These are phyloP conservation scores for Parauchenoglanis punctatus DNA, from an alignment of 2,797 vertebrate genomes.

Conservation along the genomic window DNA sequence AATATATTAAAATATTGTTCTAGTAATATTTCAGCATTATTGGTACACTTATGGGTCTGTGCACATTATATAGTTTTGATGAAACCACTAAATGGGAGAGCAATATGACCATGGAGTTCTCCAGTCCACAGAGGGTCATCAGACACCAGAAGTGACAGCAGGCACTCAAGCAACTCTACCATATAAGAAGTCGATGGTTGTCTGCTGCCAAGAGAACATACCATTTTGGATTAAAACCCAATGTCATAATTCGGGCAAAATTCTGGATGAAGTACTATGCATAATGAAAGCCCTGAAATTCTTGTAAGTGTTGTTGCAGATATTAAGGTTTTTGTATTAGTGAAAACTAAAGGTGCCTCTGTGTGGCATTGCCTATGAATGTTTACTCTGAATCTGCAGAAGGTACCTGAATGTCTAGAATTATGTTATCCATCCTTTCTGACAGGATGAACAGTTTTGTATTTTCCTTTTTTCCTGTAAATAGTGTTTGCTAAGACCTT, in stretches of 20 bases:
- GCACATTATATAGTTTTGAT: background rate
- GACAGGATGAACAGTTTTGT: background rate
- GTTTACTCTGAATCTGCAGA: constrained; percentile 5
- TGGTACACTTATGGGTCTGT: background rate
- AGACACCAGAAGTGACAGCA: background rate
- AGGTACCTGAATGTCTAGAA: background rate
- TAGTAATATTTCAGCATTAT: background rate
- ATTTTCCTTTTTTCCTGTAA: background rate
- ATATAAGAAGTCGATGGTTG: background rate
- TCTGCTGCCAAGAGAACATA: background rate
- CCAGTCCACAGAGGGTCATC: background rate
- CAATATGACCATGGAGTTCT: background rate
- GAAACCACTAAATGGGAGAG: background rate
- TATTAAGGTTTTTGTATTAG: background rate
- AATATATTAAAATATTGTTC: background rate
- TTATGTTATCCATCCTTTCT: background rate
- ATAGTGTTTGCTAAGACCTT: constrained; percentile 6
- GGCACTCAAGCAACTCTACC: background rate
- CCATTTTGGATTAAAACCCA: background rate
- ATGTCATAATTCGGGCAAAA: background rate
- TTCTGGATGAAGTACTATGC: background rate
- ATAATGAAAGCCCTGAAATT: background rate
- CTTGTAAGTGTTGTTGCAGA: background rate
- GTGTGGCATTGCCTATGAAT: background rate
- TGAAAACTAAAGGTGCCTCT: background rate